Conservation (phyloP, 2,113 vertebrate species). For the Ascaphus truei region DNA sequence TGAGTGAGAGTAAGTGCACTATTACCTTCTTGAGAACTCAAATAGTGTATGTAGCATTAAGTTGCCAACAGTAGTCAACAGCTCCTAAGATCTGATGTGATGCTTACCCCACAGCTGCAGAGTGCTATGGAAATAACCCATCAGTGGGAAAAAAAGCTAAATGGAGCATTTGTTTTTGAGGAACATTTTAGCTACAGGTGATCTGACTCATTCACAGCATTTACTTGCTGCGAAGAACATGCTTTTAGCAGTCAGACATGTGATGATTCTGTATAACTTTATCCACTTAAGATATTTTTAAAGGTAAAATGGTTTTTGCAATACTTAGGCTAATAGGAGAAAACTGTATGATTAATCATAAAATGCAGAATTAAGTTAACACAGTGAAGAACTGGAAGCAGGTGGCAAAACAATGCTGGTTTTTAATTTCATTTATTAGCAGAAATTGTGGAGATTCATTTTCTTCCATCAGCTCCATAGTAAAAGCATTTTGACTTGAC, state of each 20-base stretch:
- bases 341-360: conserved; percentile 68
- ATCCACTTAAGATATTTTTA: conserved; percentile 15
- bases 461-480: conserved; percentile 70
- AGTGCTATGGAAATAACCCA: not conserved
- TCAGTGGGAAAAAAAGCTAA: not conserved
- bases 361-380: conserved; percentile 75
- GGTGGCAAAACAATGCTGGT: conserved; percentile 73
- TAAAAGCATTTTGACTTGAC: conserved; percentile 68
- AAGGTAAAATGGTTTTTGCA: conserved; percentile 48
- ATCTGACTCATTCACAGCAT: not conserved
- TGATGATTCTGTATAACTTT: conserved; percentile 1
- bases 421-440: conserved; percentile 69
- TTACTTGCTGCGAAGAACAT: not conserved
- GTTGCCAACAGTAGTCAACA: not conserved
- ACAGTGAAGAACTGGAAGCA: conserved; percentile 77
- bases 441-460: conserved; percentile 58
- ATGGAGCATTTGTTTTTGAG: not conserved
- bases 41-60: not conserved
- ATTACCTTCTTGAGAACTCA: not conserved
- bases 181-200: not conserved
- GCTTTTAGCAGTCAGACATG: conserved; percentile 1
- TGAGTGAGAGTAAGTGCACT: not conserved
- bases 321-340: conserved; percentile 37
- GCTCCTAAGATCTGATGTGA: not conserved
- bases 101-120: not conserved